Evolutionary conservation across 2,888 invertebrate genomes (phyloP).

Genomic region (Teinopalpus imperialis): DNA sequence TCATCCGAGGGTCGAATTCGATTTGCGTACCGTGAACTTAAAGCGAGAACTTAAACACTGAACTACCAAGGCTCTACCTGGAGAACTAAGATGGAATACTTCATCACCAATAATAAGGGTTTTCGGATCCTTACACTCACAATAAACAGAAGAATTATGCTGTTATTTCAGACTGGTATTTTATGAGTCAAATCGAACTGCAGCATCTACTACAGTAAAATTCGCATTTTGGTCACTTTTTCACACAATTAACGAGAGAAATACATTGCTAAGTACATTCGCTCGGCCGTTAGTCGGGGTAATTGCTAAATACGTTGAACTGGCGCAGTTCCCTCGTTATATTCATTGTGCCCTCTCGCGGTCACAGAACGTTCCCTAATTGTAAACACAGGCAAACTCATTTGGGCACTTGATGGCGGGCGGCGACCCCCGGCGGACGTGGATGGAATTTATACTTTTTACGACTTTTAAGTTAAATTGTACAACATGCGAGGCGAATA

Average conservation of each 20-base stretch:
- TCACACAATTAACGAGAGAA: not conserved
- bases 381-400: constrained; percentile 61
- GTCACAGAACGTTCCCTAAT: constrained; percentile 43
- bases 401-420: constrained; percentile 54
- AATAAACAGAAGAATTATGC: no score
- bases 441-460: constrained; percentile 56
- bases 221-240: no score
- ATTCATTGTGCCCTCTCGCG: constrained; percentile 42
- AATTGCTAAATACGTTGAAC: constrained; percentile 58
- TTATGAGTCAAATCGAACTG: no score
- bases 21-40: no score
- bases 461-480: constrained; percentile 34
- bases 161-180: no score
- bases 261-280: constrained; percentile 22
- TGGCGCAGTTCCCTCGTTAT: constrained; percentile 44
- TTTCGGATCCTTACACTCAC: no score
- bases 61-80: no score
- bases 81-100: no score
- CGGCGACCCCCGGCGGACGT: constrained; percentile 37
- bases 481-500: constrained; percentile 21
- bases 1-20: no score
- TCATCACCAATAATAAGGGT: no score
- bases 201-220: no score
- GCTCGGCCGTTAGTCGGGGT: constrained; percentile 30
- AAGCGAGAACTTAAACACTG: no score